Evolutionary conservation across 2,888 invertebrate species (phyloP), one percentile per base, ranked within the genome.

Genomic region (Brachyopa scutellaris): DNA sequence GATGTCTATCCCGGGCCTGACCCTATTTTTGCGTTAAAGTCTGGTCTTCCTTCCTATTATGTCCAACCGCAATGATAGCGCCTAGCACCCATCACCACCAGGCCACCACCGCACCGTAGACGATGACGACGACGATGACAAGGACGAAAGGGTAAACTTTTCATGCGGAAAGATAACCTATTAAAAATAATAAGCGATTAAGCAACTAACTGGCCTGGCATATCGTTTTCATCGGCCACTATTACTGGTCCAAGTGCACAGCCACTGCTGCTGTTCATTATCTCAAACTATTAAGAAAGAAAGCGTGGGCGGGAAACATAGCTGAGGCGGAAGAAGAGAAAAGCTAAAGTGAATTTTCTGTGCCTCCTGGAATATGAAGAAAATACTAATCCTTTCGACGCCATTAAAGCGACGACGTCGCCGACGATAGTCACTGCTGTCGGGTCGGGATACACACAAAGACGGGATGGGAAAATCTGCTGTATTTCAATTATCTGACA

Each of bases 171-270:
- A 82, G 70, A 82, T 77, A 76, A 82, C 76, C 82, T 77, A 82
- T 82, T 82, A 82, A 82, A 82, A 82, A 82, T 82, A 77, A 82
- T 82, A 82, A 82, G 77, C 82, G 77, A 82, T 82, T 82, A 82
- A 77, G 82, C 77, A 77, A 82, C 82, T 77, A 72, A 77, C 82
- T 82, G 70, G 80, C 57, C 69, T 49, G 51, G 66, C 72, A 38
- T 72, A 83, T 76, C 78, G 55, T 53, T 82, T 77, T 82, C 77
- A 82, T 72, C 66, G 59, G 21, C 47, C 67, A 57, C 61, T 38
- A 67, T 80, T 61, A 76, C 67, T 45, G 31, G 23, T 47, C 7
- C 53, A 55, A n/a, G 33, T 33, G 6, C 26, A 69, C 47, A 49
- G 40, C 73, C 57, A 49, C 69, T 66, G 66, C 67, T 73, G 76